Conservation (phyloP, 2,113 vertebrate species). For the Cygnus atratus region DNA sequence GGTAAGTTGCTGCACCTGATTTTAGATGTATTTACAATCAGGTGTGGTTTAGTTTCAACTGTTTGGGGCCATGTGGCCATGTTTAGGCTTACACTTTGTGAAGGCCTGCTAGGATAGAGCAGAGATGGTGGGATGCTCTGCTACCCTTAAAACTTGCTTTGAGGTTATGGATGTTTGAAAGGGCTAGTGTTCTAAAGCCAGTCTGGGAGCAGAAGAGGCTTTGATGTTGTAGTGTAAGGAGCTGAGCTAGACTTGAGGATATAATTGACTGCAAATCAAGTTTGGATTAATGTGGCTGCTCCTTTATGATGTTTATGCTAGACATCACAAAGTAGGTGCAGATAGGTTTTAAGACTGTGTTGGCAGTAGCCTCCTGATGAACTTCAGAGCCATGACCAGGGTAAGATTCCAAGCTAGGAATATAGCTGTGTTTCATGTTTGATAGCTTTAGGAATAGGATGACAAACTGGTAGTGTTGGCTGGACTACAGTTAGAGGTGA, state of each 20-base stretch:
- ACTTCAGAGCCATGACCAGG: neutral
- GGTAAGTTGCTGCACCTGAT: neutral
- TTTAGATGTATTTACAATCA: neutral
- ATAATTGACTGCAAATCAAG: neutral
- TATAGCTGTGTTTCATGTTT: neutral
- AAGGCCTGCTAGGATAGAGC: neutral
- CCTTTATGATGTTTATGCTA: neutral
- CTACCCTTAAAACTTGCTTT: neutral
- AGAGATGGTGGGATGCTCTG: neutral
- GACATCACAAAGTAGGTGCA: fast-evolving
- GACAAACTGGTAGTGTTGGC: neutral
- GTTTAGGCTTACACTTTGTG: neutral
- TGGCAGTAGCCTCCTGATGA: neutral
- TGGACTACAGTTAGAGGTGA: neutral
- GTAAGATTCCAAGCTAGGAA: neutral
- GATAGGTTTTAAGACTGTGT: neutral
- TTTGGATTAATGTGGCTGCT: neutral
- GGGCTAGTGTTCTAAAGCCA: neutral
- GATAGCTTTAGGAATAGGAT: neutral
- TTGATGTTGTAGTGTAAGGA: neutral
- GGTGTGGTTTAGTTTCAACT: neutral
- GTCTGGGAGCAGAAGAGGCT: neutral
- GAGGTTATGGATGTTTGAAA: neutral
- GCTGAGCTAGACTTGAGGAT: neutral
- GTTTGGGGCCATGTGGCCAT: neutral